Conservation (phyloP, 2,113 vertebrate genomes). For the Stegastes partitus region DNA sequence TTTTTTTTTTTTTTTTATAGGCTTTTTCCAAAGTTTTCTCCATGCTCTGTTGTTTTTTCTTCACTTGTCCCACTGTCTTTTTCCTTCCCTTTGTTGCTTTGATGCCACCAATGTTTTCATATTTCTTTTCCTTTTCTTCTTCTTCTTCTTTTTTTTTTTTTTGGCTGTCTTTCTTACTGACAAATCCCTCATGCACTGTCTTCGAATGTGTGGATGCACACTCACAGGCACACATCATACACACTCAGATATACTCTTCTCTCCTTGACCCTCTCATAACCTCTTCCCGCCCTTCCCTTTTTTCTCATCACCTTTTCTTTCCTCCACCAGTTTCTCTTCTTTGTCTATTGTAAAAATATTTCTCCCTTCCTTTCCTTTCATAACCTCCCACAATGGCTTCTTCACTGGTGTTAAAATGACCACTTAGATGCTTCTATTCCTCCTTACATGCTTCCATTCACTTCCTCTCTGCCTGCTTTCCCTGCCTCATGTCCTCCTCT, state of each 20-base stretch:
- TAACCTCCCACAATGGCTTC: slow-evolving; percentile 15
- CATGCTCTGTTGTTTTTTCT: slow-evolving; percentile 26
- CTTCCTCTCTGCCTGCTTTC: background rate
- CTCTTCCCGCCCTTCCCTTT: slow-evolving; percentile 7
- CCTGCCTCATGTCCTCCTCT: background rate
- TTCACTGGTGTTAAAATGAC: slow-evolving; percentile 17
- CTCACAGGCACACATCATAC: slow-evolving; percentile 21
- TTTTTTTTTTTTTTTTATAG: slow-evolving; percentile 29
- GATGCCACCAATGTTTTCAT: slow-evolving; percentile 63
- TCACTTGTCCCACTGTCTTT: slow-evolving; percentile 45
- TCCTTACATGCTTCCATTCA: background rate
- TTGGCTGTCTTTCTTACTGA: slow-evolving; percentile 54
- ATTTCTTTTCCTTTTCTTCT: slow-evolving; percentile 17
- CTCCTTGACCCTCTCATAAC: slow-evolving; percentile 32
- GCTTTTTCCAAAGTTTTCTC: slow-evolving; percentile 48
- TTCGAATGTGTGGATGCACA: slow-evolving; percentile 49
- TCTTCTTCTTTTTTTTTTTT: slow-evolving; percentile 36
- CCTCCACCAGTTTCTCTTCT: slow-evolving; percentile 14
- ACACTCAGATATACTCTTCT: background rate
- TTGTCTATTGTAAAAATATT: slow-evolving; percentile 14
- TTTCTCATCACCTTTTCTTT: slow-evolving; percentile 19
- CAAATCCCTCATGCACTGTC: slow-evolving; percentile 56
- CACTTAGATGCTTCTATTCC: slow-evolving; percentile 8
- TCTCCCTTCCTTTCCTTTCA: slow-evolving; percentile 19
- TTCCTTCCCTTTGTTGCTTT: slow-evolving; percentile 59